Evolutionary conservation across 1,140 invertebrate species (phyloP).

Genomic region (Aphis craccivora): DNA sequence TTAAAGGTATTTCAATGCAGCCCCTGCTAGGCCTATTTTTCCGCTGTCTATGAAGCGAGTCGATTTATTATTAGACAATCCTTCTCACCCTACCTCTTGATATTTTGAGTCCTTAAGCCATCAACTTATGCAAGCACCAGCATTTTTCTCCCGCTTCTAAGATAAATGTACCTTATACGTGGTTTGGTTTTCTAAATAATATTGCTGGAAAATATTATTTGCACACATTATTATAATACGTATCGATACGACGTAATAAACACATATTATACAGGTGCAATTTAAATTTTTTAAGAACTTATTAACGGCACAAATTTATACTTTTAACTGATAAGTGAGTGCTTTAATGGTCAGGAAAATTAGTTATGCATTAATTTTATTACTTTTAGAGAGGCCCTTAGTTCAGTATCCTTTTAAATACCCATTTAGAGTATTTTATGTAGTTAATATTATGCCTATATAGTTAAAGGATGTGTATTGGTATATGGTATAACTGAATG

Average conservation of each 20-base stretch:
- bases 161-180: conserved; percentile 33
- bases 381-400: neutral
- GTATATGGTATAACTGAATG: neutral
- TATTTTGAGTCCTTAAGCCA: conserved; percentile 25
- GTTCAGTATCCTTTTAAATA: neutral
- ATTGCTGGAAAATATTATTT: neutral
- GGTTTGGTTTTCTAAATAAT: conserved; percentile 20
- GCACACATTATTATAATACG: neutral
- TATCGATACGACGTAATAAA: neutral
- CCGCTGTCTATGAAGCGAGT: neutral
- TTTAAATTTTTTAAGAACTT: neutral
- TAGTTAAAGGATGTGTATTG: neutral
- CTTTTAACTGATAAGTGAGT: neutral
- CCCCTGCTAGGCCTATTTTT: neutral
- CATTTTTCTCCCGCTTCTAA: neutral
- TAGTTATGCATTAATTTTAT: neutral
- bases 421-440: neutral
- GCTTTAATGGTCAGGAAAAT: neutral
- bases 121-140: conserved; percentile 6
- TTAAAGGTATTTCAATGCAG: neutral
- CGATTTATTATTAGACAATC: conserved; percentile 42
- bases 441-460: neutral
- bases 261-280: neutral
- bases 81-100: neutral
- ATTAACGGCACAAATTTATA: neutral